Base-by-base conservation (phyloP, 2,888 invertebrate species). In the Phragmatobia fuliginosa region DNA sequence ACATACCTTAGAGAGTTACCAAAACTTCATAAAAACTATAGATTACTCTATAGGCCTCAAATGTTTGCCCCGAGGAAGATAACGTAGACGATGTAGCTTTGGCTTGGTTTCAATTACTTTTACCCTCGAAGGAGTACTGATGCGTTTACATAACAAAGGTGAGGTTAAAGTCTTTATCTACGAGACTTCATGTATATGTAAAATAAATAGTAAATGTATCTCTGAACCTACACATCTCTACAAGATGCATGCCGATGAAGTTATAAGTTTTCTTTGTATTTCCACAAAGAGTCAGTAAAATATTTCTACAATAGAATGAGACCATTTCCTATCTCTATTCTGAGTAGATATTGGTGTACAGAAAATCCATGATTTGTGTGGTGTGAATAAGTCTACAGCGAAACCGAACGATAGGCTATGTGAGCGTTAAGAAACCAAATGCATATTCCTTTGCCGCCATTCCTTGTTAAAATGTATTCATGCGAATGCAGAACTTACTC, bases 101-200 rank as follows among this genome's bases (percentile, higher is more conserved):
- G 74, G 52, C 62, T 52, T 36, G 68, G 71, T 76, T 81, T 79
- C 83, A 79, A 82, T 83, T 79, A 83, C 77, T 56, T 32, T 62
- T 74, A 72, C 67, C 56, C 76, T 79, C 75, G 77, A 28, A n/a
- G 72, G 79, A 76, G 74, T 76, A 75, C 68, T 67, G 73, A 75
- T 72, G 59, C 52, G 67, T 75, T 76, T 81, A 73, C 72, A 61
- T 76, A 68, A 45, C 32, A 32, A 60, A 33, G 33, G 21, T 21
- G 31, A 11, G 59, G 21, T 60, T 31, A 8, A 21, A 33, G 18
- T 21, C 8, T 21, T 5, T 18, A 18, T 14, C 11, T 52, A 7
- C 6, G 2, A 28, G 16, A 28, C n/a, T n/a, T 11, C 1, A 56
- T 28, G 14, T 56, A 56, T 56, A 4, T 38, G 14, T 14, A 38